Base-by-base conservation (phyloP, 2,113 vertebrate species). In the Cairina moschata region DNA sequence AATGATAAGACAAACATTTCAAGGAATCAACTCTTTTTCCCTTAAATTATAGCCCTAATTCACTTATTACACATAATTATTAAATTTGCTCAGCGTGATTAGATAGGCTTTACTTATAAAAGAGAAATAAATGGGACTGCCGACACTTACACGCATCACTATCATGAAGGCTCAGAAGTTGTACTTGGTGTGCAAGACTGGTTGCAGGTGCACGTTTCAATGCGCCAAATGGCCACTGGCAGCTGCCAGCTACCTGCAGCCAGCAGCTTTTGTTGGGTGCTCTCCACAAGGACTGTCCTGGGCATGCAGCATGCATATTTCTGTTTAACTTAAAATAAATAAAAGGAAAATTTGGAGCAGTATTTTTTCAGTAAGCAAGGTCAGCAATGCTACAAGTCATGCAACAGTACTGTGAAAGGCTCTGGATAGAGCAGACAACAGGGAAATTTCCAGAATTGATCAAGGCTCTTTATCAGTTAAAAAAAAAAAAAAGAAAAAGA, bases 51-150 rank as follows among this genome's bases (percentile, higher is more conserved):
- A 96, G 89, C 78, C 95, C 88, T 98, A 97, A 98, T 98, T 97
- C 91, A 91, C 90, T 98, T 97, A 98, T 98, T 97, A 98, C 80
- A 97, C 87, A 93, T 88, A 96, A 97, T 98, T 97, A 98, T 95
- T 97, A 97, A 97, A 96, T 95, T 95, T 95, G 86, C 87, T 97
- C 78, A 91, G 95, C 97, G 91, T 96, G 29, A 97, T 98, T 96
- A 97, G 96, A 97, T 97, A 97, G 94, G 95, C 91, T 96, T 96
- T 94, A 94, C 94, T 97, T 97, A 91, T 78, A 97, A 97, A 90
- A 96, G 86, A 95, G 83, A 94, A 94, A 96, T 92, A 97, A 97
- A 95, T 78, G 92, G 50, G 74, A 36, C 80, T 94, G 65, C 65
- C 75, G 77, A 44, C 46, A 28, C 83, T 90, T 94, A 55, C 38